These are phyloP conservation scores for Coelopa frigida DNA, from an alignment of 1,140 invertebrate genomes.

Conservation along the genomic window DNA sequence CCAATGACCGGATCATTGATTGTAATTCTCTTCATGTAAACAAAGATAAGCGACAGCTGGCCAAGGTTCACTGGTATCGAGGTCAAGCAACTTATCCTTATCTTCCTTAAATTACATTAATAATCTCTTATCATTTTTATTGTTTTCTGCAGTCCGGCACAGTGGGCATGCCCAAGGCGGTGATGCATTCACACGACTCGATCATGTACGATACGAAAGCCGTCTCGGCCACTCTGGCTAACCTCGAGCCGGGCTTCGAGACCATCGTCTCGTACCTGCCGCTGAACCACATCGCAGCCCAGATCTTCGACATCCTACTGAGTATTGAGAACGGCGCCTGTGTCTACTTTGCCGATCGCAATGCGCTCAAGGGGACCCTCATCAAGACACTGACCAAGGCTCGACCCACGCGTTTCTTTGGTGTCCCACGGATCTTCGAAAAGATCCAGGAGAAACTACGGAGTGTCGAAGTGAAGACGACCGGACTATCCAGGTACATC, in stretches of 20 bases:
- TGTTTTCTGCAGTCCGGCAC: conserved; percentile 69
- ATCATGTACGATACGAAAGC: conserved; percentile 57
- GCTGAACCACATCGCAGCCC: conserved; percentile 83
- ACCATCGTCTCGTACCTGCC: conserved; percentile 73
- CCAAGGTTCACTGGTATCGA: too few relatives aligned
- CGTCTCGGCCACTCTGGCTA: conserved; percentile 43
- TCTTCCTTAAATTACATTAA: too few relatives aligned
- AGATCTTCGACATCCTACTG: conserved; percentile 72
- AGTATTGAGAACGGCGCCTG: conserved; percentile 52
- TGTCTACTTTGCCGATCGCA: conserved; percentile 76
- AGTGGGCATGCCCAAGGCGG: conserved; percentile 85
- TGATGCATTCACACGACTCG: conserved; percentile 89
- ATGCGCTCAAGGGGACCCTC: conserved; percentile 76
- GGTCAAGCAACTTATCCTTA: too few relatives aligned
- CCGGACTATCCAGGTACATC: not conserved
- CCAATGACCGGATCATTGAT: too few relatives aligned
- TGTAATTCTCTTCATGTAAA: too few relatives aligned
- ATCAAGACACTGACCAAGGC: conserved; percentile 68
- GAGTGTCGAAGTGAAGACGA: not conserved
- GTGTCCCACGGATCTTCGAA: conserved; percentile 87
- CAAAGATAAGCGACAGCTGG: too few relatives aligned
- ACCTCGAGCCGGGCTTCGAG: conserved; percentile 50
- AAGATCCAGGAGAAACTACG: conserved; percentile 42
- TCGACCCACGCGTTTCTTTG: conserved; percentile 74
- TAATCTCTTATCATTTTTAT: too few relatives aligned